Percentiles rank a stretch among this genome's conserved stretches.
phyloP scores from a whole-genome alignment of 2,888 invertebrate genomes.

The Leucoptera coffeella region DNA sequence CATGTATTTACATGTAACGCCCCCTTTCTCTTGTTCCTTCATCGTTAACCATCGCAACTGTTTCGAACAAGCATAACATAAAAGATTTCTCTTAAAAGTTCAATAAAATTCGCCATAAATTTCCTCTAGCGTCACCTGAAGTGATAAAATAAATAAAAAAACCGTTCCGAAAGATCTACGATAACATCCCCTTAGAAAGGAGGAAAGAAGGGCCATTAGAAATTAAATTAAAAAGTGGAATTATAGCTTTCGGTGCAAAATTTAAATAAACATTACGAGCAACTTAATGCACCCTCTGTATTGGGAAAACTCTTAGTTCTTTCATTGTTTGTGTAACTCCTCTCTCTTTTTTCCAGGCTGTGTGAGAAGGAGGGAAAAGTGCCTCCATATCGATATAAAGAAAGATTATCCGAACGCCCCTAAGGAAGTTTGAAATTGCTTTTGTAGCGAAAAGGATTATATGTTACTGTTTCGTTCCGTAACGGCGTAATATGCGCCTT shows the following conservation, averaged over 20 bases:
- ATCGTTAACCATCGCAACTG: too few species aligned
- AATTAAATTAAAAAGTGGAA: constrained; percentile 53
- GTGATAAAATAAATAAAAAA: too few species aligned
- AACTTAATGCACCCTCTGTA: constrained; percentile 36
- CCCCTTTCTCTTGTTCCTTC: too few species aligned
- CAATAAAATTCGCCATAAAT: too few species aligned
- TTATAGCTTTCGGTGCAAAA: constrained; percentile 49
- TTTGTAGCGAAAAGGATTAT: constrained; percentile 57
- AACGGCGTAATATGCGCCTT: constrained; percentile 20
- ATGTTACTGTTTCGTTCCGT: constrained; percentile 49
- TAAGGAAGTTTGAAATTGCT: constrained; percentile 57
- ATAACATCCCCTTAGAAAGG: neutral
- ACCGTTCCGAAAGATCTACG: too few species aligned
- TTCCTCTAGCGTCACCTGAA: too few species aligned
- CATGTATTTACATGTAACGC: too few species aligned
- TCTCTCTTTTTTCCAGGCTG: constrained; percentile 11
- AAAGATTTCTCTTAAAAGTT: too few species aligned
- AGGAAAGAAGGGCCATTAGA: constrained; percentile 16
- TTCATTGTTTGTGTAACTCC: constrained; percentile 22
- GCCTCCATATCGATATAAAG: constrained; percentile 48
- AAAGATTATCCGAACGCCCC: constrained; percentile 55
- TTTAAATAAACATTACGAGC: constrained; percentile 47
- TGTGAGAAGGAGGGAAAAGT: constrained; percentile 16
- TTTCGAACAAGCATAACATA: too few species aligned
- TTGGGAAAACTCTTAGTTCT: constrained; percentile 40